These are phyloP conservation scores for Entelurus aequoreus DNA, from an alignment of 2,113 vertebrate genomes.

Conservation along the genomic window DNA sequence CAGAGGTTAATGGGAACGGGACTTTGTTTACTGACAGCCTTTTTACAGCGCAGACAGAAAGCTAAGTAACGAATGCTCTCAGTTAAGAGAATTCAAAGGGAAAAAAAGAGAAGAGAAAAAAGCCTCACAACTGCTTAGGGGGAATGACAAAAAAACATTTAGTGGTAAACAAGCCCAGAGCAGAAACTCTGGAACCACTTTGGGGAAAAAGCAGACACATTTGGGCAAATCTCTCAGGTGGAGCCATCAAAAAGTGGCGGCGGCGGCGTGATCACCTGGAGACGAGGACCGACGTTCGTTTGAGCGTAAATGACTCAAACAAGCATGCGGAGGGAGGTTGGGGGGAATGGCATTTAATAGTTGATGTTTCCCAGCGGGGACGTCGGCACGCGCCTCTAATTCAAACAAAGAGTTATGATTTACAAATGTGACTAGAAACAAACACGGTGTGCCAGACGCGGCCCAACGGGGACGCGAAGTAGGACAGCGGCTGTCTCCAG, in stretches of 20 bases:
- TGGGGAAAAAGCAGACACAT: conserved; percentile 55
- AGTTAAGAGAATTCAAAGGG: conserved; percentile 24
- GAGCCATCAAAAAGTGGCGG: conserved; percentile 62
- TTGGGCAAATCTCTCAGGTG: conserved; percentile 73
- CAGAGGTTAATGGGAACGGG: conserved; percentile 62
- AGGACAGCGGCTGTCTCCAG: conserved; percentile 30
- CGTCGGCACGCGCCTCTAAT: conserved; percentile 23
- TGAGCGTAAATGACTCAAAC: conserved; percentile 70
- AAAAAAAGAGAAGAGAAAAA: conserved; percentile 16
- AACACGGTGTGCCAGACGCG: conserved; percentile 36
- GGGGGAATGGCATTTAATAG: conserved; percentile 56
- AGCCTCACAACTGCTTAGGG: conserved; percentile 39
- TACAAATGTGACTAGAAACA: conserved; percentile 54
- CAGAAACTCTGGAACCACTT: conserved; percentile 53
- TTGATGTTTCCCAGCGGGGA: conserved; percentile 59
- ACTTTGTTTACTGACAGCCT: conserved; percentile 57
- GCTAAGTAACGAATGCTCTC: conserved; percentile 34
- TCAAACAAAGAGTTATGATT: conserved; percentile 49
- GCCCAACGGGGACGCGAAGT: conserved; percentile 49
- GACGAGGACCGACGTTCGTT: conserved; percentile 58
- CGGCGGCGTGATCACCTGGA: conserved; percentile 67
- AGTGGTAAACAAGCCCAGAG: conserved; percentile 68
- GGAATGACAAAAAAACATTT: conserved; percentile 64
- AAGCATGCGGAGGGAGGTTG: conserved; percentile 53
- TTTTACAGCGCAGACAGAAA: conserved; percentile 26